A percentile compares a stretch with the other conserved stretches of the same genome.
Conservation (phyloP, 1,140 invertebrate genomes). For the Camponotus pennsylvanicus region DNA sequence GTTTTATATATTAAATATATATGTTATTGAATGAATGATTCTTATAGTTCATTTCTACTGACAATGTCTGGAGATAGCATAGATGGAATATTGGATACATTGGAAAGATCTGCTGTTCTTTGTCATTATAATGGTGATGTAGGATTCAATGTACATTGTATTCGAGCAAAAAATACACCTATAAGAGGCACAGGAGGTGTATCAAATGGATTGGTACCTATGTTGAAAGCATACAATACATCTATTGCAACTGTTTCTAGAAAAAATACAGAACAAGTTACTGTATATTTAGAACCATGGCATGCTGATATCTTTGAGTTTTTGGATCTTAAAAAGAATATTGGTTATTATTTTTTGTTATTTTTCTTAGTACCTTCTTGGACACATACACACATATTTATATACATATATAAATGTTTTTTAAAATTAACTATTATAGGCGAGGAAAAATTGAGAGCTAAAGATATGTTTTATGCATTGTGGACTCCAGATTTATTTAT, state of each 20-base stretch:
- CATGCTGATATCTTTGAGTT: slow-evolving; percentile 99
- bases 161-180: slow-evolving; percentile 95
- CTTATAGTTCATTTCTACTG: slow-evolving; percentile 95
- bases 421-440: slow-evolving; percentile 69
- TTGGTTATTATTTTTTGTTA: slow-evolving; percentile 86
- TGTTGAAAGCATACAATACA: slow-evolving; percentile 98
- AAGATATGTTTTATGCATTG: slow-evolving; percentile 98
- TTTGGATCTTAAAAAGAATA: slow-evolving; percentile 97
- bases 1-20: background rate
- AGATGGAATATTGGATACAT: slow-evolving; percentile 98
- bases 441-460: slow-evolving; percentile 95
- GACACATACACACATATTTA: background rate
- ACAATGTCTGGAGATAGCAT: slow-evolving; percentile 99
- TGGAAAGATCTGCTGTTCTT: slow-evolving; percentile 98
- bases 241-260: slow-evolving; percentile 98
- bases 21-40: slow-evolving; percentile 44
- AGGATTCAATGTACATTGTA: slow-evolving; percentile 98
- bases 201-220: slow-evolving; percentile 98
- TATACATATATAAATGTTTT: background rate
- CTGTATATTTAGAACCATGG: slow-evolving; percentile 99
- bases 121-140: slow-evolving; percentile 99
- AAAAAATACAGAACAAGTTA: slow-evolving; percentile 98
- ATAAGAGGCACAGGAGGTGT: slow-evolving; percentile 98
- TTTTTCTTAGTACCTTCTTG: background rate
- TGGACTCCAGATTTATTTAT: slow-evolving; percentile 99